Conservation (phyloP, 2,113 vertebrate genomes). For the Platysternon megacephalum region DNA sequence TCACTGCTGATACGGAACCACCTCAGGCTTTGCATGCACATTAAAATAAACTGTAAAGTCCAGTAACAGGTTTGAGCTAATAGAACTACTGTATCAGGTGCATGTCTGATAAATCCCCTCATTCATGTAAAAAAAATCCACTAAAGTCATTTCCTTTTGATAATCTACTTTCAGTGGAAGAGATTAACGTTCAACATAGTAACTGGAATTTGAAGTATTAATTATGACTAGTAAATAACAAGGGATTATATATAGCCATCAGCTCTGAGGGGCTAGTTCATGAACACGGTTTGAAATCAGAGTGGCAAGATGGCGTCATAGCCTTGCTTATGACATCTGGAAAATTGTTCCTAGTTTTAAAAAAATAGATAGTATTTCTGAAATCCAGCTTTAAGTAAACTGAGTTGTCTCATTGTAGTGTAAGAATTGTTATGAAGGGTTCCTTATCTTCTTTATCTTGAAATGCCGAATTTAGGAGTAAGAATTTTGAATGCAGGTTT, state of each 20-base stretch:
- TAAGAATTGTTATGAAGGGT: not conserved
- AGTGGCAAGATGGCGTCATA: not conserved
- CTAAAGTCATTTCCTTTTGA: not conserved
- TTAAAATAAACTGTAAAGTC: not conserved
- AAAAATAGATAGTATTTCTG: not conserved
- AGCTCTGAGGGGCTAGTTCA: not conserved
- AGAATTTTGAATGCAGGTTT: not conserved
- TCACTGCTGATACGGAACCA: not conserved
- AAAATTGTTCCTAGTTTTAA: not conserved
- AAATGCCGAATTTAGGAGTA: not conserved
- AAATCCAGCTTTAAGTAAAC: not conserved
- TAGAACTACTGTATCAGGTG: not conserved
- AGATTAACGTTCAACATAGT: not conserved
- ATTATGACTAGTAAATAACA: not conserved
- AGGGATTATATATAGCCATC: not conserved
- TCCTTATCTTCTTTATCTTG: conserved; percentile 39
- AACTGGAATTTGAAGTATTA: not conserved
- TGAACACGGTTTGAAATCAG: not conserved
- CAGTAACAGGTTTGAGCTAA: not conserved
- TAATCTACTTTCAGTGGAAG: not conserved
- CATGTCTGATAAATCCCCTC: not conserved
- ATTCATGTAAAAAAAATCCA: not conserved
- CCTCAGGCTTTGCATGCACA: not conserved
- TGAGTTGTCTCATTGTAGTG: not conserved
- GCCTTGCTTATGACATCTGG: not conserved